Conservation (phyloP, 2,797 vertebrate genomes). For the Danio tinwini region DNA sequence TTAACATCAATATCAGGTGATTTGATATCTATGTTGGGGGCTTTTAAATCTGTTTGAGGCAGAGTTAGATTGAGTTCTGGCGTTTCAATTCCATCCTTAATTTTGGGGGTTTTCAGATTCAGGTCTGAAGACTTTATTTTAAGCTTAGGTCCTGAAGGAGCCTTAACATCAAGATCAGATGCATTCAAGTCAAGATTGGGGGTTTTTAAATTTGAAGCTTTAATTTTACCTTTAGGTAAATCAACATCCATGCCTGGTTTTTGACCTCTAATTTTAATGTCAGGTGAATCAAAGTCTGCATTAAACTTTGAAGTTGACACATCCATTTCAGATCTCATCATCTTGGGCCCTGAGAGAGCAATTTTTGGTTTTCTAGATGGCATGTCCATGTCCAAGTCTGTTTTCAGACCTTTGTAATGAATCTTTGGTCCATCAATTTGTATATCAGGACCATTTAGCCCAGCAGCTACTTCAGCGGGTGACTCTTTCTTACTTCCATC, state of each 20-base stretch:
- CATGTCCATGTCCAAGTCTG: slow-evolving; percentile 52
- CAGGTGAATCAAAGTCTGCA: slow-evolving; percentile 49
- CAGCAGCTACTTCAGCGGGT: slow-evolving; percentile 37
- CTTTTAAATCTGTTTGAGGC: slow-evolving; percentile 54
- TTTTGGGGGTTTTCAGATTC: slow-evolving; percentile 58
- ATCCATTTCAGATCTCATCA: not conserved
- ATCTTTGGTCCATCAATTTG: slow-evolving; percentile 51
- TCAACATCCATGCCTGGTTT: not conserved
- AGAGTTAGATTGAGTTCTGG: slow-evolving; percentile 47
- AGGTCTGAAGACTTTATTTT: not conserved
- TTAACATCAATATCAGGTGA: slow-evolving; percentile 62
- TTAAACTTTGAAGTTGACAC: slow-evolving; percentile 18
- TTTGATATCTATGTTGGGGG: slow-evolving; percentile 62
- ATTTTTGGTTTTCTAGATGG: slow-evolving; percentile 62
- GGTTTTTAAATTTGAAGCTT: slow-evolving; percentile 48
- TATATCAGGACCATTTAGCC: slow-evolving; percentile 36
- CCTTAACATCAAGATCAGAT: not conserved
- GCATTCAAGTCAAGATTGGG: slow-evolving; percentile 10
- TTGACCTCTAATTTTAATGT: not conserved
- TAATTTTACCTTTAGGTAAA: not conserved
- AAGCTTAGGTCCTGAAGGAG: not conserved
- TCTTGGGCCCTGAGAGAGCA: slow-evolving; percentile 50
- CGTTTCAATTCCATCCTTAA: slow-evolving; percentile 51
- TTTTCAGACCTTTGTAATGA: slow-evolving; percentile 59
- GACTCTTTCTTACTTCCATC: slow-evolving; percentile 47